A percentile compares a stretch with the other conserved stretches of the same genome.
These are phyloP conservation scores for Drosophila longiperda DNA, from an alignment of 2,888 invertebrate genomes.

Conservation along the genomic window DNA sequence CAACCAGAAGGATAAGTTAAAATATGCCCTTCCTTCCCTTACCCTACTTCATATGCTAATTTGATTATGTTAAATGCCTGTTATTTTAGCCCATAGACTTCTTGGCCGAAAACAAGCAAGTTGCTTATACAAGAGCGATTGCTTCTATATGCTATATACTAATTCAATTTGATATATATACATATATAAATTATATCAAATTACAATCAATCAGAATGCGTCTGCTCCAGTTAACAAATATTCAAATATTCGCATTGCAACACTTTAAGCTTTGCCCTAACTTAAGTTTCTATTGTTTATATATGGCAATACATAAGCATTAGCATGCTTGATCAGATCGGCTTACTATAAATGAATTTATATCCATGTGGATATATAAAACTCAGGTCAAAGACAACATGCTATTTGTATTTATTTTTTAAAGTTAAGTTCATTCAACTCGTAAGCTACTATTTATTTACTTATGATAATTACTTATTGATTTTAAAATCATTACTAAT, in stretches of 20 bases:
- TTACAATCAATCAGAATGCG: not conserved
- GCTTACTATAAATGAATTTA: no score
- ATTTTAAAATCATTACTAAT: no score
- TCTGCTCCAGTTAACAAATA: slow-evolving; percentile 32
- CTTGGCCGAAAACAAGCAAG: not conserved
- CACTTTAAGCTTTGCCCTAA: slow-evolving; percentile 3
- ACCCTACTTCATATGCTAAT: not conserved
- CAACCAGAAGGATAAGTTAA: not conserved
- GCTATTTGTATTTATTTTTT: no score
- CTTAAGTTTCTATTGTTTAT: not conserved
- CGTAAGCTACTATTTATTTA: not conserved
- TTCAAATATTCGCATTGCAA: slow-evolving; percentile 7
- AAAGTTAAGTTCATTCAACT: not conserved
- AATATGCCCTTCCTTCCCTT: not conserved
- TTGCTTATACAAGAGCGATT: not conserved
- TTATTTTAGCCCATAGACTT: not conserved
- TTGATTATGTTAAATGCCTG: not conserved
- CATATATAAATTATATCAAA: not conserved
- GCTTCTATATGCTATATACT: not conserved
- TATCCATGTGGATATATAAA: not conserved
- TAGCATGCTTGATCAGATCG: not conserved
- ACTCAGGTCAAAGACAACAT: not conserved
- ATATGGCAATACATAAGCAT: not conserved
- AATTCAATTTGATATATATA: not conserved
- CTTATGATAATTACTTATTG: not conserved